A percentile compares a stretch with the other conserved stretches of the same genome.
These are phyloP conservation scores for Amphipoea lucens DNA, from an alignment of 2,888 invertebrate genomes.

Conservation along the genomic window DNA sequence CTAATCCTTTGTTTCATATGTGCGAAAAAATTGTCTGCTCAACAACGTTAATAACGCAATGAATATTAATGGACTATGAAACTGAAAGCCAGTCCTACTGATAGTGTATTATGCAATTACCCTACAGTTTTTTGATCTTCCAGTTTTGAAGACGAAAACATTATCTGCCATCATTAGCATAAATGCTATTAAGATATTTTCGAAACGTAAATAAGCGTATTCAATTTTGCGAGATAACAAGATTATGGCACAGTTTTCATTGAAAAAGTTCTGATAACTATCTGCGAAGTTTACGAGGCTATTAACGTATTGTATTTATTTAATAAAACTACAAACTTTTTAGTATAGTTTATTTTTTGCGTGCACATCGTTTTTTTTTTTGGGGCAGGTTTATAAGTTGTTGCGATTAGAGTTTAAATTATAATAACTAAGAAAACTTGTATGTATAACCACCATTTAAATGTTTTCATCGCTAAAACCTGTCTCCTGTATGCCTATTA, in stretches of 20 bases:
- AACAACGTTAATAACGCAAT: neutral
- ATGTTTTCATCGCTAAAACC: neutral
- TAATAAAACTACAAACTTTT: neutral
- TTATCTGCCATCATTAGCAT: neutral
- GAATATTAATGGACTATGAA: neutral
- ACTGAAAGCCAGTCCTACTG: neutral
- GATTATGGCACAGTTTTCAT: conserved; percentile 17
- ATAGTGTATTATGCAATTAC: neutral
- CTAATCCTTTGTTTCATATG: no score
- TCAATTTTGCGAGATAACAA: conserved; percentile 17
- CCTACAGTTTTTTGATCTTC: neutral
- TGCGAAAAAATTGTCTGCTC: neutral
- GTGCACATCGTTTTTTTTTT: no score
- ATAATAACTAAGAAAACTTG: neutral
- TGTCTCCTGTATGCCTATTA: neutral
- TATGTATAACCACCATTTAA: no score
- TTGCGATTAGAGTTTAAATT: neutral
- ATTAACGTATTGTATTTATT: neutral
- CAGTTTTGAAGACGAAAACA: conserved; percentile 4
- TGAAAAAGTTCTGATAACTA: conserved; percentile 23
- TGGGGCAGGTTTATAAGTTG: neutral
- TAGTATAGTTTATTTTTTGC: neutral
- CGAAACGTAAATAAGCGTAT: conserved; percentile 9
- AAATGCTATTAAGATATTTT: conserved; percentile 9
- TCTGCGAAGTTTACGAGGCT: conserved; percentile 17